Evolutionary conservation across 2,888 invertebrate species (phyloP), one percentile per base, ranked within the genome.

Genomic region (Acanthosepion pharaonis): DNA sequence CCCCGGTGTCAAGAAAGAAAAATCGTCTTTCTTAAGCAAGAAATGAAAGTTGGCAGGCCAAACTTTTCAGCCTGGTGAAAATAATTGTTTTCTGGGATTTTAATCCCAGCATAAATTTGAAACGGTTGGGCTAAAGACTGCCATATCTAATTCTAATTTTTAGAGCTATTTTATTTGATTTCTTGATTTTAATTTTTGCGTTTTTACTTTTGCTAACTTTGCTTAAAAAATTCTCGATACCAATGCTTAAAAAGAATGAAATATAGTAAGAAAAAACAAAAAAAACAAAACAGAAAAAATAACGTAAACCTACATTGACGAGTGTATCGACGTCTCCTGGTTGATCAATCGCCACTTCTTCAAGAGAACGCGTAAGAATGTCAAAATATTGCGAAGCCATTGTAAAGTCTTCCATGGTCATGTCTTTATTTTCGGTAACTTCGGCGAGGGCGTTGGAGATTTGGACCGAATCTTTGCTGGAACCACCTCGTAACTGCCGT

Each of bases 381-480:
- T 94, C 94, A 91, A 96, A 94, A 92, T 95, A 94, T 94, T 95
- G 94, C 23, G 96, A 95, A 18, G 95, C 95, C 78, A 94, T 94
- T 18, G 95, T 48, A 93, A 95, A 93, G 91, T 96, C 96, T 25
- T 95, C 96, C 53, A 95, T 94, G 2, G 95, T 95, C 42, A 95
- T 94, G 48, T 95, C 95, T 23, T 95, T 94, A 9, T 93, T 93
- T 48, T 93, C 55, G 0, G 96, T 95, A n/a, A 95, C 95, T 48
- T 95, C 91, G 0, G 94, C 95, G 25, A 96, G 94, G n/a, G 95
- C 94, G 48, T 92, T 91, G 9, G 95, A 94, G 55, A 95, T 25
- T 23, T 94, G 94, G 2, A 95, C 94, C 0, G 95, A 94, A 28
- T 95, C 95, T 93, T 95, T 94, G 28, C n/a, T 53, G 4, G 53